phyloP scores from a whole-genome alignment of 2,797 vertebrate species.

The Oreonectes daqikongensis region DNA sequence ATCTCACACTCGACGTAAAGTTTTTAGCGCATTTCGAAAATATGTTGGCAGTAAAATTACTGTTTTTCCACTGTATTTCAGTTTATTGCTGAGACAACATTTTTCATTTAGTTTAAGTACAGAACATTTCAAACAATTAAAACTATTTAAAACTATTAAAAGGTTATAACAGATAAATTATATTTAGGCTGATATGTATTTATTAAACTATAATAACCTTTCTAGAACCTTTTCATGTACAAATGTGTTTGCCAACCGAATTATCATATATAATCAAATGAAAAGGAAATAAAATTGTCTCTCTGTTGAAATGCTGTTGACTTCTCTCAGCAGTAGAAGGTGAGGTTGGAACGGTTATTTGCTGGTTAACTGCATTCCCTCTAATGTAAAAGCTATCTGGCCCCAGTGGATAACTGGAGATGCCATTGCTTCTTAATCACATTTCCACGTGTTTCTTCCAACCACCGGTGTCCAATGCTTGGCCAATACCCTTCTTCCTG shows the following conservation, averaged over 20 bases:
- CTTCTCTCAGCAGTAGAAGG: neutral
- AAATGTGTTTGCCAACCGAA: neutral
- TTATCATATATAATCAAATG: constrained; percentile 2
- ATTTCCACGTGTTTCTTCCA: constrained; percentile 59
- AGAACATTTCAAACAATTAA: no score
- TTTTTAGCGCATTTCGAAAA: no score
- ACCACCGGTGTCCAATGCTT: constrained; percentile 19
- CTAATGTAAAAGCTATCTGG: constrained; percentile 21
- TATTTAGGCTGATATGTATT: neutral
- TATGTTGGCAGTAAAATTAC: no score
- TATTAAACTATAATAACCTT: no score
- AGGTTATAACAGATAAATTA: no score
- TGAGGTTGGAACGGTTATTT: constrained; percentile 29
- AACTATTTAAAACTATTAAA: no score
- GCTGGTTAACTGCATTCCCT: constrained; percentile 24
- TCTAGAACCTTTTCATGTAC: neutral
- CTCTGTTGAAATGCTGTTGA: neutral
- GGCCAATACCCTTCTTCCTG: neutral
- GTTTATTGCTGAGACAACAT: no score
- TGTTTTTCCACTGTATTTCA: no score
- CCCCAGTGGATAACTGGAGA: constrained; percentile 41
- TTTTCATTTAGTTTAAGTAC: no score
- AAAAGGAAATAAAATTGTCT: neutral
- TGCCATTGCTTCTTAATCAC: constrained; percentile 64
- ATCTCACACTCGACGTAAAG: no score